Percentiles rank a stretch among this genome's conserved stretches.
These are phyloP conservation scores for Asbolus verrucosus DNA, from an alignment of 1,140 invertebrate species.

Conservation along the genomic window DNA sequence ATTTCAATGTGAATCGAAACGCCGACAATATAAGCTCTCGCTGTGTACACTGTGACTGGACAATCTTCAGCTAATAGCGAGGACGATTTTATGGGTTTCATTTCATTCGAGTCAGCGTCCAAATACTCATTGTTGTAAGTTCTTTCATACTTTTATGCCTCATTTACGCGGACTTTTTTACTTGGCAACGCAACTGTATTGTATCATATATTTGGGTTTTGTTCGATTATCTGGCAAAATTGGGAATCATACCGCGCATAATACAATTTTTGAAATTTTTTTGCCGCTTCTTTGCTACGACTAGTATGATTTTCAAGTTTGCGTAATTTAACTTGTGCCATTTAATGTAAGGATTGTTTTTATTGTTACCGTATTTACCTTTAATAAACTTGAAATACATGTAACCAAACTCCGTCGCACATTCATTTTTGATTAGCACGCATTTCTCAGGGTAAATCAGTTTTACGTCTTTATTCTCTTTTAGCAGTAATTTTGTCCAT, in stretches of 20 bases:
- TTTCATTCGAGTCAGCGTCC: conserved; percentile 41
- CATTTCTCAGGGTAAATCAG: conserved; percentile 20
- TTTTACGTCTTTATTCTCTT: not conserved
- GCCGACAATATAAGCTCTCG: conserved; percentile 49
- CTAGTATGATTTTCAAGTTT: conserved; percentile 33
- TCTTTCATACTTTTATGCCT: conserved; percentile 41
- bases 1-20: conserved; percentile 46
- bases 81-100: conserved; percentile 37
- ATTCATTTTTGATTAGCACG: conserved; percentile 20
- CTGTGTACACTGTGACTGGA: conserved; percentile 38
- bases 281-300: too few relatives aligned
- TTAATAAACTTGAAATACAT: conserved; percentile 55
- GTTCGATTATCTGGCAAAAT: not conserved
- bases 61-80: conserved; percentile 26
- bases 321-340: conserved; percentile 50
- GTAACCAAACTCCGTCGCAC: conserved; percentile 38
- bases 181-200: too few relatives aligned
- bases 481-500: not conserved
- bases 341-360: conserved; percentile 51
- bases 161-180: conserved; percentile 28
- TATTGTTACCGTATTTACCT: conserved; percentile 52
- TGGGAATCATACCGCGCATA: not conserved
- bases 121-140: conserved; percentile 46
- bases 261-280: too few relatives aligned
- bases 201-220: conserved; percentile 8